Base-by-base conservation (phyloP, 2,113 vertebrate genomes). In the Rhodinocichla rosea region DNA sequence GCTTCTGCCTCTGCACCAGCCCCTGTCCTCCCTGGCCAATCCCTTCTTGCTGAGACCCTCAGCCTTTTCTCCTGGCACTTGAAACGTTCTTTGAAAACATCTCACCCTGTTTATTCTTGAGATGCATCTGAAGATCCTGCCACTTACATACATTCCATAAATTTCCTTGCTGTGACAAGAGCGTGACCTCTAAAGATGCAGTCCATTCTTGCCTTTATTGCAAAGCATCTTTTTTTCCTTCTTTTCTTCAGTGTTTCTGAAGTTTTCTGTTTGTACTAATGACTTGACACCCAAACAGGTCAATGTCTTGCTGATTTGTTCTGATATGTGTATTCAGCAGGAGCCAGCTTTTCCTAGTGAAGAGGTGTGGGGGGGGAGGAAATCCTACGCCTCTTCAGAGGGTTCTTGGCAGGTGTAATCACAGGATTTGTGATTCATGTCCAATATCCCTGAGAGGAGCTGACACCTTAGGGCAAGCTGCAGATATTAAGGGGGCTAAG, bases 381-480 rank as follows among this genome's bases (percentile, higher is more conserved):
- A 96, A 73, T 30, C 45, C 65, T 94, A 2, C 15, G 39, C 52
- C 40, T 95, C 88, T 92, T 94, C 83, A 90, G 63, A 70, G 53
- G 32, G 71, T 21, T 69, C 82, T 95, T 90, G 62, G 79, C 90
- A 96, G 89, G 37, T 15, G 42, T 44, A 85, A 81, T 71, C 92
- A 92, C 92, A 96, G 76, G 59, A 88, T 89, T 90, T 96, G 50
- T 83, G 88, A 73, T 94, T 94, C 55, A 93, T 96, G 96, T 96
- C 63, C 42, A 88, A 56, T 81, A 24, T 55, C 42, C 24, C 9
- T 80, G 79, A 91, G 93, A 71, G 85, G 73, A 95, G 95, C 88
- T 91, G 89, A 68, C 65, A 37, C 88, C 50, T 60, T 79, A 81
- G 79, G 69, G 92, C 92, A 84, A 92, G 47, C 67, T 95, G 68